Conservation (phyloP, 2,113 vertebrate genomes). For the Podarcis muralis region DNA sequence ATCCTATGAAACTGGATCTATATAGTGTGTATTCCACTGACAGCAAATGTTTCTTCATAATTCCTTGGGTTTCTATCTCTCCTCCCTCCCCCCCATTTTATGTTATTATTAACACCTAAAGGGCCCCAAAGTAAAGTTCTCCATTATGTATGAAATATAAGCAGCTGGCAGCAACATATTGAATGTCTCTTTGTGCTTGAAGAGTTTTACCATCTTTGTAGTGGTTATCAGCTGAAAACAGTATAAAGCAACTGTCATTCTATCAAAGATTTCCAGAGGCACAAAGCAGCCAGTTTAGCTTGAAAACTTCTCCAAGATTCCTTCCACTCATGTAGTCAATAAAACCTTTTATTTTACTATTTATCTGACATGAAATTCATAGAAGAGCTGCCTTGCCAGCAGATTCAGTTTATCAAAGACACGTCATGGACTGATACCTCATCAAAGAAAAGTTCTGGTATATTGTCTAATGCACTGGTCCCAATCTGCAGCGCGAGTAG, state of each 20-base stretch:
- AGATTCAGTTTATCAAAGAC: conserved; percentile 15
- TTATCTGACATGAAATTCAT: conserved; percentile 11
- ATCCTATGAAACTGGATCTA: background rate
- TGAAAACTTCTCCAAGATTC: conserved; percentile 17
- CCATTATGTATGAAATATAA: background rate
- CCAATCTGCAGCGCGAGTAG: background rate
- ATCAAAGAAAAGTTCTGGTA: conserved; percentile 9
- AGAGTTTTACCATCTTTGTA: background rate
- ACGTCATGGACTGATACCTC: background rate
- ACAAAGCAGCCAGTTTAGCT: conserved; percentile 28
- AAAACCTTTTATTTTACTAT: conserved; percentile 35
- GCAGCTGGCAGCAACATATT: background rate
- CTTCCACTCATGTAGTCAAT: conserved; percentile 37
- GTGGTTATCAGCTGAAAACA: background rate
- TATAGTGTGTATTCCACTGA: background rate
- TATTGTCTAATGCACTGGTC: background rate
- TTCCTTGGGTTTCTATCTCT: no score
- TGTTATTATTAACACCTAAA: background rate
- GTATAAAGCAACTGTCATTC: conserved; percentile 36
- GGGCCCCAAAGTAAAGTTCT: background rate
- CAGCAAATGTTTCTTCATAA: background rate
- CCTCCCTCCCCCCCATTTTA: background rate
- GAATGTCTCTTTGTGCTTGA: background rate
- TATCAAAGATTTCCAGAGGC: conserved; percentile 22
- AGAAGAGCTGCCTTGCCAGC: conserved; percentile 24